Percentiles rank a stretch among this genome's conserved stretches.
These are phyloP conservation scores for Maniola jurtina DNA, from an alignment of 1,140 invertebrate genomes.

Conservation along the genomic window DNA sequence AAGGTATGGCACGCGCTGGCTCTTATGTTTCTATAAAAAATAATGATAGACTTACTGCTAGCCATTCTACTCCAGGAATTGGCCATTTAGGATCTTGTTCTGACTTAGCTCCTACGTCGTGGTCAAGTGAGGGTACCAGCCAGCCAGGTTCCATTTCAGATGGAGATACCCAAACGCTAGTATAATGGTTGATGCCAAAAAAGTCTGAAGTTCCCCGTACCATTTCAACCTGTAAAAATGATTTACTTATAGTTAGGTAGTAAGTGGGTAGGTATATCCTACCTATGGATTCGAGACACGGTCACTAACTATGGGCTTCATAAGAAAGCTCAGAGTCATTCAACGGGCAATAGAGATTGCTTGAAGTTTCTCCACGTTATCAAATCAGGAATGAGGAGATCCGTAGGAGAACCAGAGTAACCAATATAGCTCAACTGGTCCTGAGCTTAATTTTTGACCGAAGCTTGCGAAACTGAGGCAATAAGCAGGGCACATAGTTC, in stretches of 20 bases:
- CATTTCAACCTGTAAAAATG: conserved; percentile 41
- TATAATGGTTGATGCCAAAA: conserved; percentile 82
- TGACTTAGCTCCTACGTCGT: conserved; percentile 75
- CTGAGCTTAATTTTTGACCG: too few relatives aligned
- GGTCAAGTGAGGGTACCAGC: conserved; percentile 72
- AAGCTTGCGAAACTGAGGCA: too few relatives aligned
- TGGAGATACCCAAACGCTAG: conserved; percentile 66
- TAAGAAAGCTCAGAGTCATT: too few relatives aligned
- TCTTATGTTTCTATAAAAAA: background rate
- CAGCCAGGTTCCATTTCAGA: conserved; percentile 47
- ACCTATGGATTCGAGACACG: too few relatives aligned
- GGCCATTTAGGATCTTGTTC: conserved; percentile 76
- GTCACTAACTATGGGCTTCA: too few relatives aligned
- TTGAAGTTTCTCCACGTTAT: too few relatives aligned
- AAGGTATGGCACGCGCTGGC: background rate
- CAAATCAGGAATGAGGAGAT: too few relatives aligned
- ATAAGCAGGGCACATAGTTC: too few relatives aligned
- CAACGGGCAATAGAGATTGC: too few relatives aligned
- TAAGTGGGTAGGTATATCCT: too few relatives aligned
- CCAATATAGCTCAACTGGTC: too few relatives aligned
- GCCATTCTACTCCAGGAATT: conserved; percentile 75
- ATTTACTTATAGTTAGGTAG: background rate
- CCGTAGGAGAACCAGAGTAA: too few relatives aligned
- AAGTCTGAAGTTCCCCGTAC: conserved; percentile 81
- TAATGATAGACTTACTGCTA: conserved; percentile 61